Conservation (phyloP, 2,797 vertebrate genomes). For the Malacoraja senta region DNA sequence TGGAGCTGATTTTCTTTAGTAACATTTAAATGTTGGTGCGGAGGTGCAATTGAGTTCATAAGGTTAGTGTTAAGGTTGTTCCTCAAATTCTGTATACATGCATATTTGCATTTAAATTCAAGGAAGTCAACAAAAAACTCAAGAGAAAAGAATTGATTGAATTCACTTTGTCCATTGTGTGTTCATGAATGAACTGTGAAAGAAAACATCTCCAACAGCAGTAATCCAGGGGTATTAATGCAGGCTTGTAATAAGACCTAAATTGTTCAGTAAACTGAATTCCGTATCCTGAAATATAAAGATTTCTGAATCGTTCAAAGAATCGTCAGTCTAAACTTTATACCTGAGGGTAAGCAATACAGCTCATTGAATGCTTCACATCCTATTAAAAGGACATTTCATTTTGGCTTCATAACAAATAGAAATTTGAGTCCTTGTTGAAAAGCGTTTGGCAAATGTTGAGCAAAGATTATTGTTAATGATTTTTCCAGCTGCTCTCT, state of each 20-base stretch:
- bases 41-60: not conserved
- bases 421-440: constrained; percentile 22
- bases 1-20: not conserved
- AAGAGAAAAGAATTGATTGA: not conserved
- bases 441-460: not conserved
- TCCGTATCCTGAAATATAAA: no score
- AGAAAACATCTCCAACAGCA: not conserved
- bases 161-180: not conserved
- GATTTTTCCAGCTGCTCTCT: not conserved
- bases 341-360: not conserved
- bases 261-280: no score
- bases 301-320: not conserved
- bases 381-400: not conserved
- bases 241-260: not conserved
- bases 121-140: not conserved
- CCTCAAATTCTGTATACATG: not conserved
- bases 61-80: not conserved
- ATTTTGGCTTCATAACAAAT: not conserved
- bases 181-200: not conserved
- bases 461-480: not conserved
- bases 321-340: not conserved
- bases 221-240: not conserved
- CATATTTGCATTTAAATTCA: not conserved
- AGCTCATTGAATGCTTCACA: no score
- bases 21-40: not conserved